Conservation (phyloP, 2,113 vertebrate species). For the Oryzias celebensis region DNA sequence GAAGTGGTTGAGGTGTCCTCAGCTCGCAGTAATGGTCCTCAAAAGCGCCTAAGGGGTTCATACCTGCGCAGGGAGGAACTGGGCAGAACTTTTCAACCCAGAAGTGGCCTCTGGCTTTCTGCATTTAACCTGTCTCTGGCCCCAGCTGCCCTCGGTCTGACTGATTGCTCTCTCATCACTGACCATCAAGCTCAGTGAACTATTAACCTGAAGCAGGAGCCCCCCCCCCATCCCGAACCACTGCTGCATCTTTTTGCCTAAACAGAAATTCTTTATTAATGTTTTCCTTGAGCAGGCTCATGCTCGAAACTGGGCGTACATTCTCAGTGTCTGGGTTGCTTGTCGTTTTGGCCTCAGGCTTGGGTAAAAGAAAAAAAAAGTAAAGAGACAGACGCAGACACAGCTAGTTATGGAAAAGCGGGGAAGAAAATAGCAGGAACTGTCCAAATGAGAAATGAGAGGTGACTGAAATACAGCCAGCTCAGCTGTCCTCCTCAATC, state of each 20-base stretch:
- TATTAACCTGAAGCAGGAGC: slow-evolving; percentile 44
- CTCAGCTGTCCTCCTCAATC: slow-evolving; percentile 55
- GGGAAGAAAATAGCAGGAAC: slow-evolving; percentile 38
- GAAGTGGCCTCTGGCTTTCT: slow-evolving; percentile 52
- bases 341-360: slow-evolving; percentile 66
- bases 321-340: slow-evolving; percentile 57
- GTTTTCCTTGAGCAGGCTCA: slow-evolving; percentile 65
- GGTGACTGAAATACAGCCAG: slow-evolving; percentile 64
- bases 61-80: slow-evolving; percentile 77
- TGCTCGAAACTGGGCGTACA: slow-evolving; percentile 63
- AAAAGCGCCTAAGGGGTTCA: slow-evolving; percentile 70
- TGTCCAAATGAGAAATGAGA: slow-evolving; percentile 70
- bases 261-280: slow-evolving; percentile 53
- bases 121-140: slow-evolving; percentile 68
- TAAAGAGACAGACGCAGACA: slow-evolving; percentile 36
- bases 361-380: slow-evolving; percentile 17
- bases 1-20: slow-evolving; percentile 28
- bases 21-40: slow-evolving; percentile 53
- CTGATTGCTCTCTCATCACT: slow-evolving; percentile 52
- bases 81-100: slow-evolving; percentile 58
- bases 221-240: background rate
- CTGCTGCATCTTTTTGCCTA: slow-evolving; percentile 14
- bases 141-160: slow-evolving; percentile 56
- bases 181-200: slow-evolving; percentile 55
- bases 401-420: slow-evolving; percentile 67